These are phyloP conservation scores for Anguilla pacifica DNA, from an alignment of 2,797 vertebrate species.

Conservation along the genomic window DNA sequence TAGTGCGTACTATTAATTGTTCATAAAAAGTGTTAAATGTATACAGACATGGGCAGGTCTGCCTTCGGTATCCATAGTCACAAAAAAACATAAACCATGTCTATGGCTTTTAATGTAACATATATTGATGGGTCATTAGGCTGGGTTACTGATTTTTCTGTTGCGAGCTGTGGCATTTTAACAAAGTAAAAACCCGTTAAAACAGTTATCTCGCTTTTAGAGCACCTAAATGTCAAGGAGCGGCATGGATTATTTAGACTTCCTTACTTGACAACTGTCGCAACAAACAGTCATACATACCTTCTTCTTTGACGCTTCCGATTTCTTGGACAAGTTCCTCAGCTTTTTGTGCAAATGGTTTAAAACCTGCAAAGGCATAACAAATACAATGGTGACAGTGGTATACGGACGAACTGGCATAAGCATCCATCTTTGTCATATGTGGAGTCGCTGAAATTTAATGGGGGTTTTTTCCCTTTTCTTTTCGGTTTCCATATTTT, in stretches of 20 bases:
- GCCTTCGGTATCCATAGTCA: not conserved
- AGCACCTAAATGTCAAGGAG: not conserved
- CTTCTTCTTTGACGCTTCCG: conserved; percentile 97
- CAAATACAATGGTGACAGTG: not conserved
- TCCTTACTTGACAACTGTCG: not conserved
- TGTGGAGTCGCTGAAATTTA: not conserved
- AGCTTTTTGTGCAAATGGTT: conserved; percentile 96
- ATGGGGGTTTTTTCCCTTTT: not conserved
- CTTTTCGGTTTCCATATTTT: not conserved
- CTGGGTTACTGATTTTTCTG: not conserved
- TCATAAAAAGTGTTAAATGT: not conserved
- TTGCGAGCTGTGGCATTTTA: not conserved
- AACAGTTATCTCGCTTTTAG: not conserved
- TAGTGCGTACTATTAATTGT: not conserved
- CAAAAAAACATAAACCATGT: not conserved
- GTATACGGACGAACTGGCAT: not conserved
- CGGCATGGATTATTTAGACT: not conserved
- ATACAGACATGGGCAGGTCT: not conserved
- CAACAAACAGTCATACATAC: conserved; percentile 63
- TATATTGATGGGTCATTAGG: not conserved
- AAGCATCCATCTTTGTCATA: not conserved
- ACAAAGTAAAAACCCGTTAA: not conserved
- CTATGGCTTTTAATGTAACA: not conserved
- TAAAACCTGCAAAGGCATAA: conserved; percentile 82
- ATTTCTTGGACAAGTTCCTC: conserved; percentile 97